Percentiles rank a stretch among this genome's conserved stretches.
phyloP scores from a whole-genome alignment of 2,113 vertebrate species.

The Turdus rufiventris region DNA sequence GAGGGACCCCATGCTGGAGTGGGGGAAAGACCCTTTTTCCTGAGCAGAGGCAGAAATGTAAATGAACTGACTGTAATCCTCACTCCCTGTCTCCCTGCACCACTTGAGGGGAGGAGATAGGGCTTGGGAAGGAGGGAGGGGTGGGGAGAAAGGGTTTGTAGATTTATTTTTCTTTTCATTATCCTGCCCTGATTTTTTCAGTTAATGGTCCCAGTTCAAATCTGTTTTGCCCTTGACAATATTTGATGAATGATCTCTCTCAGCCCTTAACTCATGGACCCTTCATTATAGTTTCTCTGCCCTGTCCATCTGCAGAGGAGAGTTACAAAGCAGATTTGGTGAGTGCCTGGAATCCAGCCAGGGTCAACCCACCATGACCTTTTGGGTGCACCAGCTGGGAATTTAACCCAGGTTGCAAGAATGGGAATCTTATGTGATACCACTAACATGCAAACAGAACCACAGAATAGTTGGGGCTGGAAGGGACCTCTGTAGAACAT shows the following conservation, averaged over 20 bases:
- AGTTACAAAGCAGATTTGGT: not conserved
- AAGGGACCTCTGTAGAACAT: not conserved
- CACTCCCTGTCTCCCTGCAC: not conserved
- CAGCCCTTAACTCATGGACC: not conserved
- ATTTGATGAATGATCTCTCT: not conserved
- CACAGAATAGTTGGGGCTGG: not conserved
- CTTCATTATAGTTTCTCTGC: not conserved
- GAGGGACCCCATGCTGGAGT: not conserved
- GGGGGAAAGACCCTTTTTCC: not conserved
- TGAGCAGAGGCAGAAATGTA: not conserved
- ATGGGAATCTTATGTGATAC: slow-evolving; percentile 99
- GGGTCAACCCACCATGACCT: rapidly evolving
- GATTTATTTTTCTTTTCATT: not conserved
- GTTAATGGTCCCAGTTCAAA: not conserved
- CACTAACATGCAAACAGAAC: slow-evolving; percentile 74
- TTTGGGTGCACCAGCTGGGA: not conserved
- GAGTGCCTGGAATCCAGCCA: not conserved
- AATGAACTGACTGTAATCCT: not conserved
- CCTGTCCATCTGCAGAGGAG: not conserved
- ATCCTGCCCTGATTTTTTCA: not conserved
- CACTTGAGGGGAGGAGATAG: rapidly evolving
- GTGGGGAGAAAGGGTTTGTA: not conserved
- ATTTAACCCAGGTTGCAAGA: slow-evolving; percentile 90
- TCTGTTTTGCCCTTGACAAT: not conserved
- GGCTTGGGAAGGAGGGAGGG: not conserved